Conservation (phyloP, 2,113 vertebrate species). For the Amia ocellicauda region DNA sequence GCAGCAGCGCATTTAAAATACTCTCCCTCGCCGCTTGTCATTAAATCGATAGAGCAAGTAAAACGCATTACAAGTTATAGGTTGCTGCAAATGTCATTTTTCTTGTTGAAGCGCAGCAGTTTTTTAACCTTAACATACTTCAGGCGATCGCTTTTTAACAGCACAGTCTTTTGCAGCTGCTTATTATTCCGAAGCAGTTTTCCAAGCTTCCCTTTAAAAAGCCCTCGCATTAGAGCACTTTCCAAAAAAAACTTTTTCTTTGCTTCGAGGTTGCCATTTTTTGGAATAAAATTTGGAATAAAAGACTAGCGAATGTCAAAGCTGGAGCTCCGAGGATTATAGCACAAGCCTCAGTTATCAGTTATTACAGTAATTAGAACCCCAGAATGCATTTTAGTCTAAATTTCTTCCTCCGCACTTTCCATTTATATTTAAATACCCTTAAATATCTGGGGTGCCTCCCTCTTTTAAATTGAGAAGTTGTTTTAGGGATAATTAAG, state of each 20-base stretch:
- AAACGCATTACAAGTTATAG: conserved; percentile 5
- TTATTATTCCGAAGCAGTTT: not conserved
- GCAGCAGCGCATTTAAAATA: not conserved
- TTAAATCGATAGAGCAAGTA: conserved; percentile 1
- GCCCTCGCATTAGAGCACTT: not conserved
- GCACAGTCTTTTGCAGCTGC: not conserved
- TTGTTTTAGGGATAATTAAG: too few species aligned
- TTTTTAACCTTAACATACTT: not conserved
- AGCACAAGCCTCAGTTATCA: too few species aligned
- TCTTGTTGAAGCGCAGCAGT: too few species aligned
- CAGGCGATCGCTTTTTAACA: not conserved
- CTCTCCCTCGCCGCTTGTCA: not conserved
- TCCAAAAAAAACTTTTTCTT: conserved; percentile 5
- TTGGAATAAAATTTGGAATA: too few species aligned
- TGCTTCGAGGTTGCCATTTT: not conserved
- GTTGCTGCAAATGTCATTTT: conserved; percentile 2
- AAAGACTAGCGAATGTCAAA: too few species aligned
- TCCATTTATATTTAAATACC: too few species aligned
- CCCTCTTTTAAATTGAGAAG: too few species aligned
- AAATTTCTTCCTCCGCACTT: too few species aligned
- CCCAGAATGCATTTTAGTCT: too few species aligned
- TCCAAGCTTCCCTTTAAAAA: conserved; percentile 3
- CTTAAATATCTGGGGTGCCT: too few species aligned
- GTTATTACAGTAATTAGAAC: too few species aligned
- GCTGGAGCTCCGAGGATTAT: too few species aligned